phyloP scores from a whole-genome alignment of 2,797 vertebrate genomes.

The Pelobates cultripes region DNA sequence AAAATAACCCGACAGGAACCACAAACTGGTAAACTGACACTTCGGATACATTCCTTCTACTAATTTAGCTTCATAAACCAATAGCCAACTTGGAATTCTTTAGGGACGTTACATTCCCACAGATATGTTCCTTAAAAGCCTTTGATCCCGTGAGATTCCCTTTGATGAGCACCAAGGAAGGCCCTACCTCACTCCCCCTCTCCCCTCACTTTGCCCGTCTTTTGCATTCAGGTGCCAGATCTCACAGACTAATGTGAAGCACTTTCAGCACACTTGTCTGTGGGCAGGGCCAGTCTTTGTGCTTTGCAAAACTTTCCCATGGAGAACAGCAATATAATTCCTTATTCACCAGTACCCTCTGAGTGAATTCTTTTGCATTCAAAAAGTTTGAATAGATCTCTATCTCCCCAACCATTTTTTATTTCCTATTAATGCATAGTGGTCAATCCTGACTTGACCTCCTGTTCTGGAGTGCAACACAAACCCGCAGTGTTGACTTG shows the following conservation, averaged over 20 bases:
- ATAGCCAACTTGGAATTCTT: neutral
- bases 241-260: constrained; percentile 40
- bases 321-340: neutral
- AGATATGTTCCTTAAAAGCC: constrained; percentile 12
- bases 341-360: no score
- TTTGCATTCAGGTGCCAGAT: constrained; percentile 36
- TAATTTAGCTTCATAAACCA: neutral
- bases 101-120: constrained; percentile 28
- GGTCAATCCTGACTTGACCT: no score
- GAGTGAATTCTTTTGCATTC: no score
- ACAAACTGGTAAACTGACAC: neutral
- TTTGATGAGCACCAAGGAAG: constrained; percentile 6
- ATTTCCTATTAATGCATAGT: no score
- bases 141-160: constrained; percentile 34
- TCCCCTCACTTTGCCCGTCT: neutral
- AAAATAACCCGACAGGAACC: no score
- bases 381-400: no score
- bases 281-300: neutral
- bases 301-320: constrained; percentile 36
- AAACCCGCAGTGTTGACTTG: no score
- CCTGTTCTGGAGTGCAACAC: no score
- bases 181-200: neutral
- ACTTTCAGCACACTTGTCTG: constrained; percentile 1
- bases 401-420: no score
- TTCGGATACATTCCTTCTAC: neutral